These are phyloP conservation scores for Cisticola juncidis DNA, from an alignment of 2,113 vertebrate species.

Conservation along the genomic window DNA sequence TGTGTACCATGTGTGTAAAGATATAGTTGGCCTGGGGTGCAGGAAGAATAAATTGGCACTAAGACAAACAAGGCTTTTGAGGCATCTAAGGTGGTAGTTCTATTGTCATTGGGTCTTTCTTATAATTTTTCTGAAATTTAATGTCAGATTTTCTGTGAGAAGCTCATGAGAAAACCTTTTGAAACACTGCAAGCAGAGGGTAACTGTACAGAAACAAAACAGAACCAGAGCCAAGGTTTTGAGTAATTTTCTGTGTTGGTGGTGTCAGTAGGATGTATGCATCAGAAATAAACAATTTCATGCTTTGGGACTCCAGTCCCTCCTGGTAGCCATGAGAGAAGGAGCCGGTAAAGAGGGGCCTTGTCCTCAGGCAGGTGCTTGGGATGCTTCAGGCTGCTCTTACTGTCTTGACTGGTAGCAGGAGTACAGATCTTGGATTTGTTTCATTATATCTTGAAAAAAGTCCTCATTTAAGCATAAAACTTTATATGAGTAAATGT, in stretches of 20 bases:
- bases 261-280: fast-evolving
- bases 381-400: not conserved
- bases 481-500: not conserved
- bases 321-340: not conserved
- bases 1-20: fast-evolving
- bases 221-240: not conserved
- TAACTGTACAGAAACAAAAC: not conserved
- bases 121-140: not conserved
- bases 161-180: not conserved
- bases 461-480: not conserved
- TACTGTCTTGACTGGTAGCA: not conserved
- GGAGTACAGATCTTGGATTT: not conserved
- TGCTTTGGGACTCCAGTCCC: fast-evolving
- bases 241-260: not conserved
- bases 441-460: not conserved
- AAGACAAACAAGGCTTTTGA: not conserved
- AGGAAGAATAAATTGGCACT: not conserved
- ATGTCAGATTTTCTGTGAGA: not conserved
- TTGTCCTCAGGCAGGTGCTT: not conserved
- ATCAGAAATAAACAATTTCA: fast-evolving
- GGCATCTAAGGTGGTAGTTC: not conserved
- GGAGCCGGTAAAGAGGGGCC: not conserved
- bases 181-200: not conserved
- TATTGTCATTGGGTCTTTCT: not conserved
- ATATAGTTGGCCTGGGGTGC: not conserved